Evolutionary conservation across 2,888 invertebrate genomes (phyloP), one percentile per base, ranked within the genome.

Genomic region (Sisyra nigra): DNA sequence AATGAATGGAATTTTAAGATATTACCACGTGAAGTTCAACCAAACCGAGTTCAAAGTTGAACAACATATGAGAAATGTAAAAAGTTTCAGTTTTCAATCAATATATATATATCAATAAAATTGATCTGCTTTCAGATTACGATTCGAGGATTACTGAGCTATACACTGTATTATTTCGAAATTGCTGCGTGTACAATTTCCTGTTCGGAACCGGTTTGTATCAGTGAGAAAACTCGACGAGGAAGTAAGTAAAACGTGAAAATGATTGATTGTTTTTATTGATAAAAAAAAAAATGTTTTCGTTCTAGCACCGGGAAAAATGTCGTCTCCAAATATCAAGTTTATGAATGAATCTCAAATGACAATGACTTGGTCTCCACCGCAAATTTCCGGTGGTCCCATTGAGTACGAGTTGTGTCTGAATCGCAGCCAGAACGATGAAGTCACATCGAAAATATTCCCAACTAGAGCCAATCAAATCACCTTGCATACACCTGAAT

Each of bases 1-100:
- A 15, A 70, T 72, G 53, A 91, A 91, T 64, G 89, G 91, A 1
- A 65, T 74, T 14, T 67, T 88, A 42, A 69, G 71, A 29, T 71
- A 72, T 51, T 88, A 85, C 60, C 64, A 69, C 5, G 66, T 86
- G 44, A 66, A 69, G 48, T 71, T 71, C 56, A 66, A 70, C 72
- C 40, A 61, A 65, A 49, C 62, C 66, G 1, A 61, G 7, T 24
- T 24, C 7, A 24, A 24, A 24, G 24, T 24, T 24, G 24, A 24
- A 24, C 24, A 24, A 24, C 24, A 24, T 5, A 24, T 24, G 24
- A 24, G 24, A 24, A 24, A 24, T 24, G 24, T 24, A 24, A 13
- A 38, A 11, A 15, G 10, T 38, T 39, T 44, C n/a, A n/a, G n/a
- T n/a, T n/a, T n/a, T n/a, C n/a, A n/a, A n/a, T n/a, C n/a, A n/a